phyloP scores from a whole-genome alignment of 2,113 vertebrate species.

The Orientallactaga bullata region DNA sequence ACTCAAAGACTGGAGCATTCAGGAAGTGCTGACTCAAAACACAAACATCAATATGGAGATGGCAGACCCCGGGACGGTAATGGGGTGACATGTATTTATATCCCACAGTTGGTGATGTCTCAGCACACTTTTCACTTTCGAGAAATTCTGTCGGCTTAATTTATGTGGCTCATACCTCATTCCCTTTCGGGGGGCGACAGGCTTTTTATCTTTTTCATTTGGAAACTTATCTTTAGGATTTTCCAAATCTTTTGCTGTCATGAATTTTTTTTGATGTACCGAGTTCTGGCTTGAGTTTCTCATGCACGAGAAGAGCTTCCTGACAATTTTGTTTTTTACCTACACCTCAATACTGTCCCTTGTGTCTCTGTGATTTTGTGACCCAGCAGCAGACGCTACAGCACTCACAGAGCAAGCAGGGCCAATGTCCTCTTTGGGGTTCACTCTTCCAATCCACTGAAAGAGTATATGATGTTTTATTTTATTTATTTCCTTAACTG shows the following conservation, averaged over 20 bases:
- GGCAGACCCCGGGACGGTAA: slow-evolving; percentile 33
- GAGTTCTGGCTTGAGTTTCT: slow-evolving; percentile 25
- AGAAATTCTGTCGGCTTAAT: slow-evolving; percentile 79
- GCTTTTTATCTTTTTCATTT: slow-evolving; percentile 85
- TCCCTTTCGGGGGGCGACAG: slow-evolving; percentile 83
- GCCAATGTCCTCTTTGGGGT: rapidly evolving
- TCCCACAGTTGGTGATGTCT: slow-evolving; percentile 48
- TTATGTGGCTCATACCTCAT: slow-evolving; percentile 84
- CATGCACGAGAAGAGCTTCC: background rate
- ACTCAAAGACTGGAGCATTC: slow-evolving; percentile 67
- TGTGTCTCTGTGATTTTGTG: slow-evolving; percentile 48
- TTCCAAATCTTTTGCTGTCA: slow-evolving; percentile 73
- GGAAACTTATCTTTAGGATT: slow-evolving; percentile 83
- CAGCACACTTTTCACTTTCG: slow-evolving; percentile 70
- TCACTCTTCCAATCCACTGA: background rate
- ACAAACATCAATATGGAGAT: slow-evolving; percentile 67
- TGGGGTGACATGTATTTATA: slow-evolving; percentile 71
- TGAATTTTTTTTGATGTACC: slow-evolving; percentile 85
- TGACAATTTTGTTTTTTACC: slow-evolving; percentile 49
- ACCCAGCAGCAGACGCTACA: slow-evolving; percentile 58
- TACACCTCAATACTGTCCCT: slow-evolving; percentile 68
- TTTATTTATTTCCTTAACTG: background rate
- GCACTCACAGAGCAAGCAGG: background rate
- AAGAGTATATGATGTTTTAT: background rate
- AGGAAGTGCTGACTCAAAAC: slow-evolving; percentile 83